A percentile compares a stretch with the other conserved stretches of the same genome.
Evolutionary conservation across 2,113 vertebrate species (phyloP).

Genomic region (Xiphorhynchus elegans): DNA sequence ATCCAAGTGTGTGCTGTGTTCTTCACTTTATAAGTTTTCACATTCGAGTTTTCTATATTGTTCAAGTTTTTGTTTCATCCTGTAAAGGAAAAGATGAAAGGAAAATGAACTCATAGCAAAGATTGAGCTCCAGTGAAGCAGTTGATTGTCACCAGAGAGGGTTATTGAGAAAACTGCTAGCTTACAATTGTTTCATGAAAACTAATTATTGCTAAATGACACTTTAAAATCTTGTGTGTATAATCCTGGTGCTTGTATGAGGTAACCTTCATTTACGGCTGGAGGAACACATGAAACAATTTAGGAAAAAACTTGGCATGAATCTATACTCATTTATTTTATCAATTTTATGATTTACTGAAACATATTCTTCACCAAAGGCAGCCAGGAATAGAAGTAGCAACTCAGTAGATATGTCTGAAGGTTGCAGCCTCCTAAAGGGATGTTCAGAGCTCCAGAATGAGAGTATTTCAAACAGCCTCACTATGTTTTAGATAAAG

Average conservation of each 20-base stretch:
- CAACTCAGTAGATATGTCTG: background rate
- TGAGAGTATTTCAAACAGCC: background rate
- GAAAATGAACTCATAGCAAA: slow-evolving; percentile 52
- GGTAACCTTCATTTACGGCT: slow-evolving; percentile 37
- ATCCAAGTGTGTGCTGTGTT: background rate
- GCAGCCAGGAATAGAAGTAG: background rate
- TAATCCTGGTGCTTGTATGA: background rate
- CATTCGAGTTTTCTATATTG: background rate
- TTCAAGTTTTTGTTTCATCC: background rate
- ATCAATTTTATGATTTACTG: background rate
- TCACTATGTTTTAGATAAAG: background rate
- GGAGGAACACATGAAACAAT: slow-evolving; percentile 8
- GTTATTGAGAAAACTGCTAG: slow-evolving; percentile 57
- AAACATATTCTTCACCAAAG: background rate
- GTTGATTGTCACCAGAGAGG: slow-evolving; percentile 55
- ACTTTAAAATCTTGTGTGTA: slow-evolving; percentile 49
- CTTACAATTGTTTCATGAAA: slow-evolving; percentile 69
- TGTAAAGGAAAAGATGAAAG: background rate
- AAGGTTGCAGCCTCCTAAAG: background rate
- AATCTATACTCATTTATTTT: background rate
- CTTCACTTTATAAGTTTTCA: background rate
- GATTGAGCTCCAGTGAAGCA: slow-evolving; percentile 48
- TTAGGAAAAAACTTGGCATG: background rate
- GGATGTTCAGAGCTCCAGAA: background rate
- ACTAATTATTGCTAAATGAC: slow-evolving; percentile 68